Base-by-base conservation (phyloP, 2,113 vertebrate genomes). In the Rhynchomys soricoides region DNA sequence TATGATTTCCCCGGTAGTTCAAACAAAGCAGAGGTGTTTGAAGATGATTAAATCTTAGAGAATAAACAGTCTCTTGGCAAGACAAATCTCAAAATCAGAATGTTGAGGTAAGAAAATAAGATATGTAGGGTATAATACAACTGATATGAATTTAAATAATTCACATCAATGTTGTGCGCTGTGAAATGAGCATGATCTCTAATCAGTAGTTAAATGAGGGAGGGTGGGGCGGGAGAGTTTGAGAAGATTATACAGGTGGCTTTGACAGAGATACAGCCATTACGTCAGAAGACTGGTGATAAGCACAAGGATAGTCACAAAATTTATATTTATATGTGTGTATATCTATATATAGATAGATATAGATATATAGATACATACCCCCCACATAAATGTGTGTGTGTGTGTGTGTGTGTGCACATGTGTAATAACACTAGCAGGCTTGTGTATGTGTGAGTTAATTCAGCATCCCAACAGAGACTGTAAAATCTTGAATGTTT, bases 111-210 rank as follows among this genome's bases (percentile, higher is more conserved):
- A 93, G 86, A 26, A 31, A 96, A 71, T 19, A n/a, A 45, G 68
- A 19, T 37, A 52, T 87, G 1, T 15, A 79, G 40, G 26, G 5
- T 68, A 59, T 89, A 43, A 81, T 79, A 17, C 0, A 90, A 89
- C 86, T 93, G 81, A 71, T 9, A 66, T 59, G 71, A 70, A 91
- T 82, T 66, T 71, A 78, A 93, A 82, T 64, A 79, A 48, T 92
- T 16, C 6, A 92, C 50, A 75, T 37, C 31, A 62, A 31, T 62
- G 50, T 81, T 5, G 55, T 24, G 7, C 17, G 7, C 13, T 77
- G 12, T 22, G 71, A 95, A 90, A 68, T 15, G 62, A 86, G 24
- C 37, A 22, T 9, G 62, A 55, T 68, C 74, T 79, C 10, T 29
- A 75, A 52, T 22, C 52, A 29, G 12, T 15, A 21, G 3, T 8